Evolutionary conservation across 2,113 vertebrate genomes (phyloP).

Genomic region (Eretmochelys imbricata): DNA sequence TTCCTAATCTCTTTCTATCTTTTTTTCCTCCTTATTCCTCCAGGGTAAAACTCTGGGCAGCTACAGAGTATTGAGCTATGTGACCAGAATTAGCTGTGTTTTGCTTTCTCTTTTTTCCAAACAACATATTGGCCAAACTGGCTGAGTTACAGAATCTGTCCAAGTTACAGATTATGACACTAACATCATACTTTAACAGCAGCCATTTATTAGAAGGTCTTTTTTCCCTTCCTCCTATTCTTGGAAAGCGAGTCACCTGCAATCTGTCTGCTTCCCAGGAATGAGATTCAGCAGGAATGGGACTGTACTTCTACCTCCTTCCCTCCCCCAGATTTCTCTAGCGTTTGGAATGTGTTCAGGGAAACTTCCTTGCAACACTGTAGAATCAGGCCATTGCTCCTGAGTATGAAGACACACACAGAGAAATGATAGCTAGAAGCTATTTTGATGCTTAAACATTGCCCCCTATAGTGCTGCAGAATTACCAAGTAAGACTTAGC

Average conservation of each 20-base stretch:
- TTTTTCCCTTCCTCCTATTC: conserved; percentile 21
- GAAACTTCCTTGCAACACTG: neutral
- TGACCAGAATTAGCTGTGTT: conserved; percentile 12
- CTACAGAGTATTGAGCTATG: neutral
- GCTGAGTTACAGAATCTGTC: conserved; percentile 31
- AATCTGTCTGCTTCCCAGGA: neutral
- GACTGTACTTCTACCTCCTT: neutral
- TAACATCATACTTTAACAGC: conserved; percentile 45
- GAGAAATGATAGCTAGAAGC: neutral
- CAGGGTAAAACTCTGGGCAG: neutral
- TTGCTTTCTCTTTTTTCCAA: neutral
- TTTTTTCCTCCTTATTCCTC: neutral
- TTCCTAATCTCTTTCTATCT: neutral
- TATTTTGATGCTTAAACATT: neutral
- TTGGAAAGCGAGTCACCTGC: conserved; percentile 51
- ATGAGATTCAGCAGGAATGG: conserved; percentile 14
- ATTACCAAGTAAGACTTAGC: neutral
- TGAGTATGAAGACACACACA: neutral
- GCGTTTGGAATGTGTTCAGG: conserved; percentile 33
- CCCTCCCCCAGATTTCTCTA: conserved; percentile 24
- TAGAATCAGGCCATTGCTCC: conserved; percentile 10
- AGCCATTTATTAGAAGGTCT: conserved; percentile 33
- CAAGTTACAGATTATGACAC: conserved; percentile 28
- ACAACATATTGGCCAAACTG: conserved; percentile 1
- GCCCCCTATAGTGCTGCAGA: neutral